phyloP scores from a whole-genome alignment of 2,888 invertebrate species.

The Falcaria lacertinaria region DNA sequence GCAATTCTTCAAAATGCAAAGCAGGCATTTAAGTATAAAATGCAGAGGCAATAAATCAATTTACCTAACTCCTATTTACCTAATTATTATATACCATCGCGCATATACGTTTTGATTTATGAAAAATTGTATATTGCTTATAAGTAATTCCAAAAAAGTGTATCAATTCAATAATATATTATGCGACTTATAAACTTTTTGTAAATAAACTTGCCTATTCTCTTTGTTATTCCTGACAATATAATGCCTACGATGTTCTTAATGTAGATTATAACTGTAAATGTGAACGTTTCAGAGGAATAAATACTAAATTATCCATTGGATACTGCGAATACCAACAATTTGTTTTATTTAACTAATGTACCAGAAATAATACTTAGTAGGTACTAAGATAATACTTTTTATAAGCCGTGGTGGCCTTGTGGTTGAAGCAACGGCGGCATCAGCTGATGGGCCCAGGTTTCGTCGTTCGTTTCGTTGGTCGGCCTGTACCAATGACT shows the following conservation, averaged over 20 bases:
- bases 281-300: slow-evolving; percentile 66
- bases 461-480: no score
- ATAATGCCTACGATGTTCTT: slow-evolving; percentile 74
- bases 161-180: slow-evolving; percentile 40
- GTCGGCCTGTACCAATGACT: no score
- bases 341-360: slow-evolving; percentile 55
- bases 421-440: no score
- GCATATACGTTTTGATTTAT: slow-evolving; percentile 55
- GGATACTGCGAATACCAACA: slow-evolving; percentile 70
- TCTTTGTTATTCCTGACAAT: slow-evolving; percentile 67
- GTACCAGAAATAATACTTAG: no score
- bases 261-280: slow-evolving; percentile 67
- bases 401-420: no score
- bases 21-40: slow-evolving; percentile 18
- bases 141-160: slow-evolving; percentile 51
- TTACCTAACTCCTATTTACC: slow-evolving; percentile 11
- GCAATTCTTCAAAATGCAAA: slow-evolving; percentile 36
- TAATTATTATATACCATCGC: slow-evolving; percentile 40
- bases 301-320: slow-evolving; percentile 69
- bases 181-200: slow-evolving; percentile 37
- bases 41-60: slow-evolving; percentile 16
- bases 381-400: no score
- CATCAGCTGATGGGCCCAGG: no score
- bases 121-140: slow-evolving; percentile 75
- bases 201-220: slow-evolving; percentile 65